Base-by-base conservation (phyloP, 2,113 vertebrate genomes). In the Stictonetta naevosa region DNA sequence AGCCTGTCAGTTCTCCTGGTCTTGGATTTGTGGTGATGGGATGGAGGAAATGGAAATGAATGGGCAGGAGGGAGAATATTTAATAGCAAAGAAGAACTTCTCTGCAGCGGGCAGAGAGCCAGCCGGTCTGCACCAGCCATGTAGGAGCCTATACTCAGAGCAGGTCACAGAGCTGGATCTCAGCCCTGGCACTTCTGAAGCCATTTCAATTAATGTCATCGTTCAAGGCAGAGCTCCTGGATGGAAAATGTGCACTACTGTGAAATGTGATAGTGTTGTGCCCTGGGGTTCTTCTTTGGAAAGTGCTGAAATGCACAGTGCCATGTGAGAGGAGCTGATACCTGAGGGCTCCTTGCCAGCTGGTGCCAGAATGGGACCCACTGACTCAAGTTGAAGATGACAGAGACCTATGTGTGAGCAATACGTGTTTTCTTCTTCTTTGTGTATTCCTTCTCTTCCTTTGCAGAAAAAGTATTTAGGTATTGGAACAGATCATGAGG, bases 131-230 rank as follows among this genome's bases (percentile, higher is more conserved):
- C 74, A 42, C 9, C 84, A 86, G 74, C 75, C 3, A 0, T 1
- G 0, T 1, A 44, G 74, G 31, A 94, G 67, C 52, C 60, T 21
- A 21, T 3, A 1, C 42, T 63, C 1, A 0, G 88, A 77, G 46
- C 22, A 9, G 92, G 68, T 66, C 76, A 55, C 2, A 0, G 89
- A 36, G 81, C 86, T 92, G 95, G 44, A 87, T 25, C 63, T 63
- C 81, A 60, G 77, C 78, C 94, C 93, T 83, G 87, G 71, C 40
- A 14, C 73, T 76, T 52, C 74, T 87, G 62, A 74, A 82, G 69
- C 83, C 66, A 8, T 22, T 69, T 52, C 96, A 69, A 8, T 16
- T 44, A 74, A 40, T 29, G 74, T 74, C 95, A 59, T 42, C 0
- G 0, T 78, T 67, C 59, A 11, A 18, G 76, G 92, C 69, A 87